phyloP scores from a whole-genome alignment of 2,113 vertebrate species.

The Noturus placidus region DNA sequence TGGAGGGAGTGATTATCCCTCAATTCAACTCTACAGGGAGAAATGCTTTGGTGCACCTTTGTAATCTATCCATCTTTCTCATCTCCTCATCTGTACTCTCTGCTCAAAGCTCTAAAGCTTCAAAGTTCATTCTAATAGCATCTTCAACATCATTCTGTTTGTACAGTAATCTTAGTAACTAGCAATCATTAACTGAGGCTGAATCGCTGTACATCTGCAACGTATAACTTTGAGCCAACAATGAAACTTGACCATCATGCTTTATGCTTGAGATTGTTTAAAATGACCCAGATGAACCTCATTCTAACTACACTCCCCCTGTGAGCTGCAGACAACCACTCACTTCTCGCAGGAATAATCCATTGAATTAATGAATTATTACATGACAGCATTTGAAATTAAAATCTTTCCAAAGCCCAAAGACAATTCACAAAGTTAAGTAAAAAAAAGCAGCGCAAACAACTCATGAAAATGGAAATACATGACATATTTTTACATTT shows the following conservation, averaged over 20 bases:
- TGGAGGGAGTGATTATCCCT: background rate
- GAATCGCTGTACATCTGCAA: background rate
- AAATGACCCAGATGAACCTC: too few relatives aligned
- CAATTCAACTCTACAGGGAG: background rate
- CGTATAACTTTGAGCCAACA: background rate
- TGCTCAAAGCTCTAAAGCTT: background rate
- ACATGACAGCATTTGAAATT: too few relatives aligned
- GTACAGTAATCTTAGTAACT: background rate
- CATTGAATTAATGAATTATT: too few relatives aligned
- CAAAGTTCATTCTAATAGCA: background rate
- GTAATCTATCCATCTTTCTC: background rate
- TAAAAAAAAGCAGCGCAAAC: too few relatives aligned
- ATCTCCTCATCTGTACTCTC: background rate
- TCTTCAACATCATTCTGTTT: background rate
- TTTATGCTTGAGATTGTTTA: too few relatives aligned
- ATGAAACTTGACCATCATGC: too few relatives aligned
- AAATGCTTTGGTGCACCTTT: background rate
- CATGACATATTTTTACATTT: too few relatives aligned
- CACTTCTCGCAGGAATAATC: background rate
- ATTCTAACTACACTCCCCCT: background rate
- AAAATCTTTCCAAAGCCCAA: background rate
- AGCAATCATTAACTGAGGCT: background rate
- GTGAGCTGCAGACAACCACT: background rate
- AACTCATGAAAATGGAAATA: too few relatives aligned
- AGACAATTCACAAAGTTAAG: background rate